These are phyloP conservation scores for Ecliptopera silaceata DNA, from an alignment of 2,888 invertebrate species.

Conservation along the genomic window DNA sequence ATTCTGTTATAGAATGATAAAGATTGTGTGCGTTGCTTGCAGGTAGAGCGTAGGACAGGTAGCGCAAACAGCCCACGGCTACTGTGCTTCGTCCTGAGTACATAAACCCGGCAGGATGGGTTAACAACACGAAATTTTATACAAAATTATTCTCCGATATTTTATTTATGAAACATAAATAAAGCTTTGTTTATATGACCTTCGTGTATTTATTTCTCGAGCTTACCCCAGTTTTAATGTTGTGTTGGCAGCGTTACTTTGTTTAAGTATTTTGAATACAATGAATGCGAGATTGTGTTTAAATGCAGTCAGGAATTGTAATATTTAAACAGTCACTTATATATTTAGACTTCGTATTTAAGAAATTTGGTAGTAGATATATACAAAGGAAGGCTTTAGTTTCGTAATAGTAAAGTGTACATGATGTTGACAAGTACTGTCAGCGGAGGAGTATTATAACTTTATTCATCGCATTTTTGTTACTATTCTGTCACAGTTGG, in stretches of 20 bases:
- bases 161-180: slow-evolving; percentile 36
- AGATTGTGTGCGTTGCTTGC: slow-evolving; percentile 59
- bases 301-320: slow-evolving; percentile 20
- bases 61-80: slow-evolving; percentile 73
- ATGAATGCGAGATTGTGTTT: slow-evolving; percentile 26
- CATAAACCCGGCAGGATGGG: slow-evolving; percentile 59
- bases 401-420: neutral
- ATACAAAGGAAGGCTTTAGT: neutral
- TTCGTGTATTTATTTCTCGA: slow-evolving; percentile 34
- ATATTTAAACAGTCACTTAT: slow-evolving; percentile 10
- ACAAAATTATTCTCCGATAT: slow-evolving; percentile 12
- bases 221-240: slow-evolving; percentile 38
- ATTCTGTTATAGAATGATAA: slow-evolving; percentile 72
- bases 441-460: too few species aligned
- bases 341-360: neutral
- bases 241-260: slow-evolving; percentile 34
- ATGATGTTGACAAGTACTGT: too few species aligned
- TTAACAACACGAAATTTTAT: slow-evolving; percentile 25
- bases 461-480: neutral
- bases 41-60: slow-evolving; percentile 79
- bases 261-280: slow-evolving; percentile 34
- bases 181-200: slow-evolving; percentile 36
- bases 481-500: too few species aligned
- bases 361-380: neutral
- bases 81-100: slow-evolving; percentile 74